Percentiles rank a stretch among this genome's conserved stretches.
phyloP scores from a whole-genome alignment of 2,797 vertebrate species.

The Gymnodraco acuticeps region DNA sequence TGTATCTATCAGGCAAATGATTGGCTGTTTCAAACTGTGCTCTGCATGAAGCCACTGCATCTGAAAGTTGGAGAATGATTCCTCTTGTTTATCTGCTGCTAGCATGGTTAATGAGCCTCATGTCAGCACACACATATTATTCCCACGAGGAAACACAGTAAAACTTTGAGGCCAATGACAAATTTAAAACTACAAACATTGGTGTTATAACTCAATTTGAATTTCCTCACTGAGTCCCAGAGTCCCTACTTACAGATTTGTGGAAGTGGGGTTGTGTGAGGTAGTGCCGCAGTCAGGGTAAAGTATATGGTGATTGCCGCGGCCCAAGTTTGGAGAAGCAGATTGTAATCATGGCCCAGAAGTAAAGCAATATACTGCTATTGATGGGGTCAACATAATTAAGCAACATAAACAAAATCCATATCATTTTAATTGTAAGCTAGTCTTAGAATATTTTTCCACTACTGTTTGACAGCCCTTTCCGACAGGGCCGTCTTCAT shows the following conservation, averaged over 20 bases:
- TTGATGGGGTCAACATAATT: too few species aligned
- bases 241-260: neutral
- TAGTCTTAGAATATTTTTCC: too few species aligned
- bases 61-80: conserved; percentile 19
- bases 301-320: too few species aligned
- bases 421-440: too few species aligned
- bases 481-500: too few species aligned
- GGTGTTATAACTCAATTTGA: neutral
- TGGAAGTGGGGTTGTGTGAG: too few species aligned
- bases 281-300: too few species aligned
- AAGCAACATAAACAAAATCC: too few species aligned
- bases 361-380: too few species aligned
- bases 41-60: conserved; percentile 5
- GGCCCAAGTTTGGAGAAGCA: too few species aligned
- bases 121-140: conserved; percentile 23
- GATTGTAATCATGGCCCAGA: too few species aligned
- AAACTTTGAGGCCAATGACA: conserved; percentile 3
- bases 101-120: conserved; percentile 38
- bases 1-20: conserved; percentile 30
- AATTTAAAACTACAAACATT: neutral
- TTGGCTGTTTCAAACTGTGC: conserved; percentile 22
- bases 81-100: conserved; percentile 31
- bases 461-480: too few species aligned
- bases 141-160: conserved; percentile 6
- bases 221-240: neutral